Evolutionary conservation across 2,888 invertebrate species (phyloP).

Genomic region (Podabrus alpinus): DNA sequence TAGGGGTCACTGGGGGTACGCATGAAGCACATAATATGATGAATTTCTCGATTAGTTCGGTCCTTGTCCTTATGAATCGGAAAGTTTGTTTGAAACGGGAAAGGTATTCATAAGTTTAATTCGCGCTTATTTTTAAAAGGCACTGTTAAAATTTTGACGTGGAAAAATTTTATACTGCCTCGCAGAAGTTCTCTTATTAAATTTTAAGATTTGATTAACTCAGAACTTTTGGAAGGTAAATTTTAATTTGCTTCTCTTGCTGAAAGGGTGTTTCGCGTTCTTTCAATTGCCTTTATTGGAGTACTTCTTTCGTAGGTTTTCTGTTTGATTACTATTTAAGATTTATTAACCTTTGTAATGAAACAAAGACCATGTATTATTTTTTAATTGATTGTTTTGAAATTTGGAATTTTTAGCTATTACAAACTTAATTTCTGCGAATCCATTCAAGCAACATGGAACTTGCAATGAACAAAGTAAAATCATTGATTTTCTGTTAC

Average conservation of each 20-base stretch:
- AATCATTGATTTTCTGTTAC: background rate
- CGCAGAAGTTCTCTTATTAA: conserved; percentile 16
- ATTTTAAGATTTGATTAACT: conserved; percentile 27
- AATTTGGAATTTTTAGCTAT: background rate
- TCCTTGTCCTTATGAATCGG: conserved; percentile 8
- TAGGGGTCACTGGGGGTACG: background rate
- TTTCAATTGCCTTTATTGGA: background rate
- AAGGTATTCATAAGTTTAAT: background rate
- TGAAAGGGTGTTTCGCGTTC: background rate
- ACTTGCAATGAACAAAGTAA: background rate
- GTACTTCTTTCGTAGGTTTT: background rate
- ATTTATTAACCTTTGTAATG: background rate
- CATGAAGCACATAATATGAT: conserved; percentile 16
- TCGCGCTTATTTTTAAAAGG: background rate
- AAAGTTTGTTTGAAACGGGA: background rate
- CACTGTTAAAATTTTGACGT: background rate
- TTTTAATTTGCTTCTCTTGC: conserved; percentile 13
- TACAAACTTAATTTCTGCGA: background rate
- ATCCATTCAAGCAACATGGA: background rate
- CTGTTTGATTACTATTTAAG: background rate
- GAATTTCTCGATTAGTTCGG: conserved; percentile 18
- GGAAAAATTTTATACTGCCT: background rate
- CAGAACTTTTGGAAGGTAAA: conserved; percentile 15
- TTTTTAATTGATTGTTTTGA: background rate
- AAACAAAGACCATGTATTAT: background rate